Evolutionary conservation across 2,113 vertebrate genomes (phyloP), one percentile per base, ranked within the genome.

Genomic region (Carettochelys insculpta): DNA sequence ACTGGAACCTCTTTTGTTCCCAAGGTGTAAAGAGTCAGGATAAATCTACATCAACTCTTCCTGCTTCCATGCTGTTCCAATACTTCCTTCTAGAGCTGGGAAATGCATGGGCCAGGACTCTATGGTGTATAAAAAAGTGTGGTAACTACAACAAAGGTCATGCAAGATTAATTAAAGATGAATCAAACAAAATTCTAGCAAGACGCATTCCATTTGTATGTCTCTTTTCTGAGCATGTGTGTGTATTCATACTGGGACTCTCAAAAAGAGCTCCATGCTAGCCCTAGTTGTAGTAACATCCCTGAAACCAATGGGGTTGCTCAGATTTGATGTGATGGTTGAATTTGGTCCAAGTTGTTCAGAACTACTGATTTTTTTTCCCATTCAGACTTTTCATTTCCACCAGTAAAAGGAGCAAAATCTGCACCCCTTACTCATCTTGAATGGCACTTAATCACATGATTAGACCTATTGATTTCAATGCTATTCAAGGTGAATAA

Each of bases 161-260:
- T 20, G 25, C 20, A 22, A 11, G 20, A 71, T 65, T 65, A 8
- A 34, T 71, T 41, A 41, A n/a, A 86, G 56, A 3, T n/a, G n/a
- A n/a, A n/a, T n/a, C n/a, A n/a, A n/a, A n/a, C n/a, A 73, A 83
- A 53, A 8, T 94, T 83, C n/a, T 53, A 77, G 81, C n/a, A 24
- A 85, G 14, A 86, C 41, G 5, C 52, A 56, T 48, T 47, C 22
- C 71, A 65, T 83, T 56, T 83, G 82, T 0, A 22, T 86, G 79
- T 8, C 20, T 56, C 84, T 85, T 13, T 43, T 52, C 9, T 47
- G n/a, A 56, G 86, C 65, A 79, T 38, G 48, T 4, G 86, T 5
- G 5, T 65, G 4, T 9, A 17, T 10, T 13, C 12, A 27, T 56
- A 14, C 19, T 29, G 87, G 38, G 16, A 65, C 34, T 53, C 11